Conservation (phyloP, 1,140 invertebrate genomes). For the Meteorus sp. region DNA sequence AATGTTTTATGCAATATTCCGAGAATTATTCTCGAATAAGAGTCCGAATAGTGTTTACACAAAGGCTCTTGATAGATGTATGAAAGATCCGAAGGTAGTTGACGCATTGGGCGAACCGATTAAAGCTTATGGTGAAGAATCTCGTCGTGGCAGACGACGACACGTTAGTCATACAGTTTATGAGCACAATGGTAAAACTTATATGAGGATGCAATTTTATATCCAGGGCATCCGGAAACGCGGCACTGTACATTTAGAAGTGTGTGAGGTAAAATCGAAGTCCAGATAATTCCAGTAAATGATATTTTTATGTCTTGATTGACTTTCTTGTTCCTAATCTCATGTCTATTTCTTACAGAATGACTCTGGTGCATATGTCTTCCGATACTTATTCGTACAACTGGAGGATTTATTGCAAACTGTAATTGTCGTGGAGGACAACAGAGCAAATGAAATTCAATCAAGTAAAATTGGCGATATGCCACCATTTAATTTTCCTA, state of each 20-base stretch:
- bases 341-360: no score
- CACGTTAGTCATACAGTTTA: constrained; percentile 70
- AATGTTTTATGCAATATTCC: constrained; percentile 81
- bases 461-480: constrained; percentile 19
- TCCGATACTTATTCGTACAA: constrained; percentile 81
- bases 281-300: no score
- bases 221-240: constrained; percentile 78
- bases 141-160: constrained; percentile 65
- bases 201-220: constrained; percentile 88
- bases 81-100: constrained; percentile 68
- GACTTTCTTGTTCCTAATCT: constrained; percentile 55
- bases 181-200: constrained; percentile 72
- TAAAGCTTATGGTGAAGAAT: constrained; percentile 85
- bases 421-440: constrained; percentile 76
- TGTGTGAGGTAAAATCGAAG: constrained; percentile 78
- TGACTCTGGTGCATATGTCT: constrained; percentile 75
- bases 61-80: constrained; percentile 74
- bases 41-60: constrained; percentile 85
- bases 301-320: constrained; percentile 16
- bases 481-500: constrained; percentile 14
- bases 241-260: constrained; percentile 83
- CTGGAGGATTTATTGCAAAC: constrained; percentile 74
- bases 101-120: constrained; percentile 83
- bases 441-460: constrained; percentile 52
- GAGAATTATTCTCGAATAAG: constrained; percentile 83